Evolutionary conservation across 2,888 invertebrate genomes (phyloP), one percentile per base, ranked within the genome.

Genomic region (Proisotoma minuta): DNA sequence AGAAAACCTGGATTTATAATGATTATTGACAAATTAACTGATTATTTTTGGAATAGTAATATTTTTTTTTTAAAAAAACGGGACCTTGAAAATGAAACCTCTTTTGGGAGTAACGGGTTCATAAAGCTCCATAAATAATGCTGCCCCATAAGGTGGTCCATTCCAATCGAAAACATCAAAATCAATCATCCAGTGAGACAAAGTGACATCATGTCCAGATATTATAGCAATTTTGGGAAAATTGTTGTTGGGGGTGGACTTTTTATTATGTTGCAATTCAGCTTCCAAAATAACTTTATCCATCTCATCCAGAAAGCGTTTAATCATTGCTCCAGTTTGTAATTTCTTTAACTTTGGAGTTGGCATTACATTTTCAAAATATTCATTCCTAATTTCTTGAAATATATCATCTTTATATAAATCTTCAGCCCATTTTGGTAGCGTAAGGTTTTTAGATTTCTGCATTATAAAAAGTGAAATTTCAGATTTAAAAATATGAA

Each of bases 51-150:
- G n/a, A n/a, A n/a, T n/a, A n/a, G n/a, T n/a, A n/a, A n/a, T n/a
- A 20, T 43, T 4, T 5, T 43, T 43, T 20, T 43, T 43, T 5
- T 43, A 43, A 43, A 43, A 43, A 15, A 43, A 5, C 43, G 15
- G 20, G 20, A 43, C 43, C 43, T 43, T 43, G 20, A 43, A 18
- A 20, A 5, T 43, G 18, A 43, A 43, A 4, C 15, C 43, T 12
- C 18, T 43, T 12, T 43, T 43, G 18, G n/a, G n/a, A 4, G 43
- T 43, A 12, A 5, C 43, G 4, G 4, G 18, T n/a, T 43, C 43
- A 43, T 43, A 43, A 20, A 43, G 43, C 20, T 43, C 43, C 43
- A 43, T n/a, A 43, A 43, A 43, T 12, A 43, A 18, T 43, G 43
- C 43, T 12, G 43, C 43, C 4, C 43, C 43, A n/a, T 43, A 43